Evolutionary conservation across 2,888 invertebrate genomes (phyloP).

Genomic region (Asteroscopus sphinx): DNA sequence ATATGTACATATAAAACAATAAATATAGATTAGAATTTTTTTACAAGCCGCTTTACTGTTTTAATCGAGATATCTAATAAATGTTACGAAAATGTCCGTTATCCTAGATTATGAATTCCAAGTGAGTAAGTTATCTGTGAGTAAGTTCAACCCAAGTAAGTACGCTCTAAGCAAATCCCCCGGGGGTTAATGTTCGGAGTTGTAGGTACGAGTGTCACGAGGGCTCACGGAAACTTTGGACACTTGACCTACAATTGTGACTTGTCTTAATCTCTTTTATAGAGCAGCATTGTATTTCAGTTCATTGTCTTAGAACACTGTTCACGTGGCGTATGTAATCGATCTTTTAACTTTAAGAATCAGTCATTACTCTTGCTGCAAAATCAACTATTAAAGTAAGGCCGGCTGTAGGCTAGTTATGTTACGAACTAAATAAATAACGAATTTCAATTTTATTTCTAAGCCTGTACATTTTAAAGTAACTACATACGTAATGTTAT

Average conservation of each 20-base stretch:
- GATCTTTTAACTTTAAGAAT: conserved; percentile 51
- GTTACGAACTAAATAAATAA: conserved; percentile 67
- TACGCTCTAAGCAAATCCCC: conserved; percentile 41
- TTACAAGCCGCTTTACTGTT: conserved; percentile 74
- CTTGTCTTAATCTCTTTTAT: conserved; percentile 28
- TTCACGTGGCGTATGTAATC: conserved; percentile 42
- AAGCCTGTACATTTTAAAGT: conserved; percentile 71
- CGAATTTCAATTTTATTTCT: conserved; percentile 74
- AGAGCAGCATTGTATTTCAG: conserved; percentile 28
- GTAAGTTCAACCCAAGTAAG: conserved; percentile 40
- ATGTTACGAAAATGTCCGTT: conserved; percentile 59
- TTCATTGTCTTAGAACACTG: conserved; percentile 30
- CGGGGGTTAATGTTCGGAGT: conserved; percentile 36
- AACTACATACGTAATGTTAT: conserved; percentile 67
- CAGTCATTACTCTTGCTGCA: conserved; percentile 49
- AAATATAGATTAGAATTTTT: conserved; percentile 75
- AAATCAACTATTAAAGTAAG: conserved; percentile 50
- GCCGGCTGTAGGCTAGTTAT: conserved; percentile 62
- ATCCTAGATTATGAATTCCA: conserved; percentile 48
- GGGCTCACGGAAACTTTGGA: conserved; percentile 35
- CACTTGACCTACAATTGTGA: conserved; percentile 47
- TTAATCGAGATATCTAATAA: conserved; percentile 56
- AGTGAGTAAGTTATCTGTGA: conserved; percentile 43
- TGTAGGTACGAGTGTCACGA: conserved; percentile 36
- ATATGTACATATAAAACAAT: conserved; percentile 80